Evolutionary conservation across 1,140 invertebrate genomes (phyloP).

Genomic region (Tenebrio molitor): DNA sequence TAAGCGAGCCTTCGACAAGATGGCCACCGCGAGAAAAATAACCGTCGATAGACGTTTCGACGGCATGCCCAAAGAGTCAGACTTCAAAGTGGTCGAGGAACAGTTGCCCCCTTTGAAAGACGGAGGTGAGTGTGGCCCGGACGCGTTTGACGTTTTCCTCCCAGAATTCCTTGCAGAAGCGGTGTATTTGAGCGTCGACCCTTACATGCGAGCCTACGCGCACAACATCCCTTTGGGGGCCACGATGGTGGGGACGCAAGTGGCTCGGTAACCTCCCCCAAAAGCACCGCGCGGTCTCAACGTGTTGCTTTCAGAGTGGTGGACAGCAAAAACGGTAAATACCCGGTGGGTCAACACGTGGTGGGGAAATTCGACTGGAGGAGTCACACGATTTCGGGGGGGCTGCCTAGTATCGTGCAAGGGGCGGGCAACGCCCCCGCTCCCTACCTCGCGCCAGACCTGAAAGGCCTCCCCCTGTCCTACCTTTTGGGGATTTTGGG

Average conservation of each 20-base stretch:
- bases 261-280: constrained; percentile 66
- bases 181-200: constrained; percentile 77
- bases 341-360: constrained; percentile 68
- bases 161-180: constrained; percentile 76
- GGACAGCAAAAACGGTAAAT: constrained; percentile 69
- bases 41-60: constrained; percentile 73
- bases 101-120: constrained; percentile 72
- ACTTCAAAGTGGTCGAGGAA: constrained; percentile 76
- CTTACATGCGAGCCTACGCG: constrained; percentile 75
- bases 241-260: constrained; percentile 74
- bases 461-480: constrained; percentile 68
- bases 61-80: constrained; percentile 73
- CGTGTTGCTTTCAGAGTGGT: constrained; percentile 61
- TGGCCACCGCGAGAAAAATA: constrained; percentile 72
- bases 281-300: too few relatives aligned
- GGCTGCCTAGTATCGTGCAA: constrained; percentile 18
- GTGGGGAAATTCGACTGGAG: constrained; percentile 72
- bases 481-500: constrained; percentile 59
- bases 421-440: constrained; percentile 33
- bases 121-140: constrained; percentile 75
- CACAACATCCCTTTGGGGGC: constrained; percentile 68
- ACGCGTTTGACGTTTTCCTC: constrained; percentile 64
- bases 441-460: constrained; percentile 66
- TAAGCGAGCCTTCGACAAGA: constrained; percentile 52
- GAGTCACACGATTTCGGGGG: constrained; percentile 68